Evolutionary conservation across 1,140 invertebrate genomes (phyloP).

Genomic region (Pararge aegeria): DNA sequence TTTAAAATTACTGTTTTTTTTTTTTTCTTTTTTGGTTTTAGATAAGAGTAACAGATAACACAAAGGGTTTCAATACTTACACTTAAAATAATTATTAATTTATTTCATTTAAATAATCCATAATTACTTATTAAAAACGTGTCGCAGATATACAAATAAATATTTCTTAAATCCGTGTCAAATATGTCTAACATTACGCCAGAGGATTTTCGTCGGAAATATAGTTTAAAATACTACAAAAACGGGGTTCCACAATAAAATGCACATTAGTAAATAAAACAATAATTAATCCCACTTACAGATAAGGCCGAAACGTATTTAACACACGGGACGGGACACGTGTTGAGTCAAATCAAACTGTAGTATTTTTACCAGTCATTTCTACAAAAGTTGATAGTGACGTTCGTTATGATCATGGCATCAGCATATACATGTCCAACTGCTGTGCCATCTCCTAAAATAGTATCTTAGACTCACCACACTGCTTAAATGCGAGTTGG

Average conservation of each 20-base stretch:
- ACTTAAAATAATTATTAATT: slow-evolving; percentile 13
- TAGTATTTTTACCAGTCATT: too few relatives aligned
- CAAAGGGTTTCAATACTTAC: neutral
- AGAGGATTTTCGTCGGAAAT: neutral
- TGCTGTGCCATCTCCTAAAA: too few relatives aligned
- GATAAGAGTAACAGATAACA: slow-evolving; percentile 5
- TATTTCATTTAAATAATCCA: slow-evolving; percentile 20
- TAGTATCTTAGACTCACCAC: too few relatives aligned
- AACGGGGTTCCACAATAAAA: slow-evolving; percentile 41
- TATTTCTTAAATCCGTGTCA: slow-evolving; percentile 5
- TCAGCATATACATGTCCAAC: too few relatives aligned
- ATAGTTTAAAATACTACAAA: slow-evolving; percentile 9
- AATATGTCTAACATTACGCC: neutral
- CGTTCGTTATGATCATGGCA: too few relatives aligned
- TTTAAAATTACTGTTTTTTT: too few relatives aligned
- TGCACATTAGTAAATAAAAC: slow-evolving; percentile 46
- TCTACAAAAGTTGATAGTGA: too few relatives aligned
- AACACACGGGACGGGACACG: too few relatives aligned
- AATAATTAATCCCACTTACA: slow-evolving; percentile 35
- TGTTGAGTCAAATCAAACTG: too few relatives aligned
- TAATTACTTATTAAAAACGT: slow-evolving; percentile 27
- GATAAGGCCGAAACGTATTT: too few relatives aligned
- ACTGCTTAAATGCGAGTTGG: too few relatives aligned
- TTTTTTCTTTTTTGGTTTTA: too few relatives aligned
- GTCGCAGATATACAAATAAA: slow-evolving; percentile 34